Percentiles rank a stretch among this genome's conserved stretches.
phyloP scores from a whole-genome alignment of 2,888 invertebrate genomes.

The Cataglyphis albicans region DNA sequence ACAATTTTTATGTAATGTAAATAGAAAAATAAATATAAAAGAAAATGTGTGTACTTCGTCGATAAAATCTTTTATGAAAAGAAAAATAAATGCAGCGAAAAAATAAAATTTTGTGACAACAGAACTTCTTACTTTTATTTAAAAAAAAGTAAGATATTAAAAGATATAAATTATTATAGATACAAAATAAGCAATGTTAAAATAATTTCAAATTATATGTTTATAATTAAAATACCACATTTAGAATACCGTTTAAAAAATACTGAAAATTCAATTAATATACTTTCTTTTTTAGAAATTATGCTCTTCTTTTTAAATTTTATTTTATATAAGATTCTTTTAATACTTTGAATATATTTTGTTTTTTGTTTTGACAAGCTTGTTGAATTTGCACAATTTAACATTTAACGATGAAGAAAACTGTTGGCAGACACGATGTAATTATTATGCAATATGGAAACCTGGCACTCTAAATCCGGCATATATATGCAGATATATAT shows the following conservation, averaged over 20 bases:
- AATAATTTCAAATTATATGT: not conserved
- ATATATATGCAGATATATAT: conserved; percentile 45
- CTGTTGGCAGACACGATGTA: conserved; percentile 44
- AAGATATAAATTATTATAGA: not conserved
- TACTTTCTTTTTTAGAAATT: not conserved
- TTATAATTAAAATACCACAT: not conserved
- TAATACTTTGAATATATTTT: not conserved
- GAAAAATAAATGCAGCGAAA: not conserved
- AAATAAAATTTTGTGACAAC: not conserved
- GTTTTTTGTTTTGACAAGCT: not conserved
- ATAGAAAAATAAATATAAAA: not conserved
- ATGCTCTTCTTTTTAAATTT: not conserved
- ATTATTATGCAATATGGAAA: conserved; percentile 49
- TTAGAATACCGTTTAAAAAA: not conserved
- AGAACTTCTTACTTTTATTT: not conserved
- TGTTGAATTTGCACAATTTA: conserved; percentile 1
- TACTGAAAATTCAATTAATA: not conserved
- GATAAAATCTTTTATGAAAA: not conserved
- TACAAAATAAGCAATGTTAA: not conserved
- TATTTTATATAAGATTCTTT: not conserved
- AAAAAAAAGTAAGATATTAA: not conserved
- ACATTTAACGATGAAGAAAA: conserved; percentile 12
- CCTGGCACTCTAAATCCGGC: conserved; percentile 44
- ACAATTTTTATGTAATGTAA: not conserved
- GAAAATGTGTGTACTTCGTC: not conserved